Conservation (phyloP, 2,113 vertebrate genomes). For the Baryphthengus martii region DNA sequence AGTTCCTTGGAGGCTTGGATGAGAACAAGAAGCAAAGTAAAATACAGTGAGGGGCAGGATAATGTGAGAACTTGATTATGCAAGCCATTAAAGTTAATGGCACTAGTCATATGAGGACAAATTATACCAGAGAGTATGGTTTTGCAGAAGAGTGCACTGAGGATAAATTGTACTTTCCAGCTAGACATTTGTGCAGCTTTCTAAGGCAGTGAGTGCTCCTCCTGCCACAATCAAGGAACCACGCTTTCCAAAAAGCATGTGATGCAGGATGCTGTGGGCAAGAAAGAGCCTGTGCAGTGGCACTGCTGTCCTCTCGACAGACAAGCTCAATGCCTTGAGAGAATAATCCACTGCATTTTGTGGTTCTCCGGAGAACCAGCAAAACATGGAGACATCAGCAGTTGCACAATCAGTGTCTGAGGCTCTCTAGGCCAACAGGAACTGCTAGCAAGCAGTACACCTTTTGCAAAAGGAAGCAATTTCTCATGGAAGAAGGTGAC, state of each 20-base stretch:
- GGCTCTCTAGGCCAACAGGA: not conserved
- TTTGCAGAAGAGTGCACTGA: not conserved
- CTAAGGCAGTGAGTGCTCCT: not conserved
- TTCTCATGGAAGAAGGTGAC: not conserved
- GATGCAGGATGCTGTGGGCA: not conserved
- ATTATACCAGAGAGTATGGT: not conserved
- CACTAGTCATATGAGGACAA: not conserved
- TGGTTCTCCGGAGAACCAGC: not conserved
- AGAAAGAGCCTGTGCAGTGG: not conserved
- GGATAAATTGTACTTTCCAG: not conserved
- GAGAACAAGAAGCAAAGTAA: not conserved
- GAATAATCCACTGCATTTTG: not conserved
- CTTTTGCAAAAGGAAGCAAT: not conserved
- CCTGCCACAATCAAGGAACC: not conserved
- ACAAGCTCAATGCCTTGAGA: not conserved
- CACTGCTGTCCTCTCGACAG: not conserved
- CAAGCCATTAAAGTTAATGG: constrained; percentile 19
- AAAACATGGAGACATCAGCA: not conserved
- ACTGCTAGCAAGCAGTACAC: not conserved
- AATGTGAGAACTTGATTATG: constrained; percentile 17
- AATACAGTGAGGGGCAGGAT: not conserved
- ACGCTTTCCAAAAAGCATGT: not conserved
- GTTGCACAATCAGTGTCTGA: not conserved
- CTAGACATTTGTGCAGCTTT: not conserved
- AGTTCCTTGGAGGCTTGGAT: not conserved